Conservation (phyloP, 2,888 invertebrate species). For the Pheosia gnoma region DNA sequence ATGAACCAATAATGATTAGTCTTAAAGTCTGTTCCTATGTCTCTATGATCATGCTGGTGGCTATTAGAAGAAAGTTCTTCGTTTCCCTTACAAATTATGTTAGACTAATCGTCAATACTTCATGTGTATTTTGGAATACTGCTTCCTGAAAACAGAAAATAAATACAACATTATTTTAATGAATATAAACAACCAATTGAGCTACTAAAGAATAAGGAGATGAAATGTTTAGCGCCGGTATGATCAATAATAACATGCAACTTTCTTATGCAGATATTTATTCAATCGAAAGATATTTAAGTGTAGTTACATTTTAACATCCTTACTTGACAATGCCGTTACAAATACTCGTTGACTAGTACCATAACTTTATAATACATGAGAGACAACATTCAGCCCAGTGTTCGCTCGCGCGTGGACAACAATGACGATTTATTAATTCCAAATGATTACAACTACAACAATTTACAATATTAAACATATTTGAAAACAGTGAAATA, state of each 20-base stretch:
- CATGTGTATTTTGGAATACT: slow-evolving; percentile 83
- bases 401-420: slow-evolving; percentile 25
- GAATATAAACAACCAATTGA: not conserved
- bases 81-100: slow-evolving; percentile 77
- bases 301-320: slow-evolving; percentile 77
- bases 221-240: slow-evolving; percentile 27
- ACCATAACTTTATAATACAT: slow-evolving; percentile 60
- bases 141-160: slow-evolving; percentile 77
- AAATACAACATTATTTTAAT: slow-evolving; percentile 4
- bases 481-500: slow-evolving; percentile 46
- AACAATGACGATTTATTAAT: slow-evolving; percentile 24
- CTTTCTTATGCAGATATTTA: slow-evolving; percentile 74
- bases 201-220: slow-evolving; percentile 11
- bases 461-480: slow-evolving; percentile 47
- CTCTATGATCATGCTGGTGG: slow-evolving; percentile 64
- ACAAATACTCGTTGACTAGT: slow-evolving; percentile 80
- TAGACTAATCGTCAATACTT: slow-evolving; percentile 77
- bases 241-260: slow-evolving; percentile 63
- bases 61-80: slow-evolving; percentile 70
- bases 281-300: slow-evolving; percentile 72
- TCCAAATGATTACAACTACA: slow-evolving; percentile 38
- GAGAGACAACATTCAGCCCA: slow-evolving; percentile 40
- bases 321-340: slow-evolving; percentile 67
- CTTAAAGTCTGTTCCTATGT: slow-evolving; percentile 60
- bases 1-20: slow-evolving; percentile 63